A percentile compares a stretch with the other conserved stretches of the same genome.
phyloP scores from a whole-genome alignment of 2,888 invertebrate species.

The Morpho helenor region DNA sequence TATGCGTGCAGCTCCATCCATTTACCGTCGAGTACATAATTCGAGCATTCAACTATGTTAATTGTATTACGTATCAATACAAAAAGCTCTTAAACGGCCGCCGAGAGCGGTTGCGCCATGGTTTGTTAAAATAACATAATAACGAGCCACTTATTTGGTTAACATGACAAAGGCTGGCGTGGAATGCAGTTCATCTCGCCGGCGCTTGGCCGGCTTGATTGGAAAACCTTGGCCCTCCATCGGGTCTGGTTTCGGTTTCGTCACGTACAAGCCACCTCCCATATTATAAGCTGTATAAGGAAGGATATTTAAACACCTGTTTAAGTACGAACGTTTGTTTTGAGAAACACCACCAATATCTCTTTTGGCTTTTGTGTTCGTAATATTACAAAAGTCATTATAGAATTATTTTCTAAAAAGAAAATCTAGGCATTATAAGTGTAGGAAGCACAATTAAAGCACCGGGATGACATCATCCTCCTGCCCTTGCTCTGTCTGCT shows the following conservation, averaged over 20 bases:
- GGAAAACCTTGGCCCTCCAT: constrained; percentile 54
- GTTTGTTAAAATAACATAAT: constrained; percentile 74
- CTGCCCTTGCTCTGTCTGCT: too few species aligned
- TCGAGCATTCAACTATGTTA: constrained; percentile 15
- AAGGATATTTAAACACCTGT: constrained; percentile 11
- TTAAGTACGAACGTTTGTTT: background rate
- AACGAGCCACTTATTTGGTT: constrained; percentile 68
- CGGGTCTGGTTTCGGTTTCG: constrained; percentile 64
- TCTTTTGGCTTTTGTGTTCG: too few species aligned
- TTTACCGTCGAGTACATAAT: background rate
- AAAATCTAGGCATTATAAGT: too few species aligned
- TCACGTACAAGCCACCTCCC: constrained; percentile 48
- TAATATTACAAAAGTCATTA: too few species aligned
- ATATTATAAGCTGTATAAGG: constrained; percentile 14
- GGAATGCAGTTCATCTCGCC: constrained; percentile 65
- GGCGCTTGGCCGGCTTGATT: constrained; percentile 49
- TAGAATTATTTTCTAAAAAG: too few species aligned
- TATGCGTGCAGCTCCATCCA: too few species aligned
- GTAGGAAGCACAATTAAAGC: too few species aligned
- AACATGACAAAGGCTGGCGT: constrained; percentile 65
- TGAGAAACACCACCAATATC: too few species aligned
- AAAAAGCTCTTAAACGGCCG: constrained; percentile 20
- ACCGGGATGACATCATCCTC: too few species aligned
- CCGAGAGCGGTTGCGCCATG: constrained; percentile 44
- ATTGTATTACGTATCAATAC: constrained; percentile 12